Conservation (phyloP, 2,113 vertebrate species). For the Rhizomys pruinosus region DNA sequence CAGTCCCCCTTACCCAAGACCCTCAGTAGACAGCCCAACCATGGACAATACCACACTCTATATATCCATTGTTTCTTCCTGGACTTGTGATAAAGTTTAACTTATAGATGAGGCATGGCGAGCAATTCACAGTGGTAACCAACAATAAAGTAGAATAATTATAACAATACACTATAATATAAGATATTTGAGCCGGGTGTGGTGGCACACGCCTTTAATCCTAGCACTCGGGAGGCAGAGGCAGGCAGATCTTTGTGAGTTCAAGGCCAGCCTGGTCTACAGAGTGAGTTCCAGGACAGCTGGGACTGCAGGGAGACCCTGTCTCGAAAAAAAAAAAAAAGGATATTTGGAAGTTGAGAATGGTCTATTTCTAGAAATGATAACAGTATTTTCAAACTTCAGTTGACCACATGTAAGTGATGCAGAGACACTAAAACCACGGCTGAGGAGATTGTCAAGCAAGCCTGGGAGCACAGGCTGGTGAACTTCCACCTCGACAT, state of each 20-base stretch:
- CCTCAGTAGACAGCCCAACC: too few relatives aligned
- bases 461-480: not conserved
- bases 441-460: fast-evolving
- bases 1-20: not conserved
- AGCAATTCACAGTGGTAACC: not conserved
- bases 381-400: not conserved
- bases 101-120: not conserved
- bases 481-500: not conserved
- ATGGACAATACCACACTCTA: not conserved
- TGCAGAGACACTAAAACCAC: not conserved
- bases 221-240: too few relatives aligned
- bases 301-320: too few relatives aligned
- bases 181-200: too few relatives aligned
- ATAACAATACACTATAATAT: not conserved
- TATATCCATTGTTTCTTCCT: not conserved
- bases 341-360: not conserved
- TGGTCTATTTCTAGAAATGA: not conserved
- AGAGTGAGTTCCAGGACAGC: too few relatives aligned
- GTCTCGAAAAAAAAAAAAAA: too few relatives aligned
- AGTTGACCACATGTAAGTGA: not conserved
- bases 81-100: not conserved
- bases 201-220: too few relatives aligned
- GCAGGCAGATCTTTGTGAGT: too few relatives aligned
- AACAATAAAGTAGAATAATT: not conserved
- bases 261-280: too few relatives aligned